Percentiles rank a stretch among this genome's conserved stretches.
Evolutionary conservation across 2,888 invertebrate genomes (phyloP).

Genomic region (Metacarcinus magister): DNA sequence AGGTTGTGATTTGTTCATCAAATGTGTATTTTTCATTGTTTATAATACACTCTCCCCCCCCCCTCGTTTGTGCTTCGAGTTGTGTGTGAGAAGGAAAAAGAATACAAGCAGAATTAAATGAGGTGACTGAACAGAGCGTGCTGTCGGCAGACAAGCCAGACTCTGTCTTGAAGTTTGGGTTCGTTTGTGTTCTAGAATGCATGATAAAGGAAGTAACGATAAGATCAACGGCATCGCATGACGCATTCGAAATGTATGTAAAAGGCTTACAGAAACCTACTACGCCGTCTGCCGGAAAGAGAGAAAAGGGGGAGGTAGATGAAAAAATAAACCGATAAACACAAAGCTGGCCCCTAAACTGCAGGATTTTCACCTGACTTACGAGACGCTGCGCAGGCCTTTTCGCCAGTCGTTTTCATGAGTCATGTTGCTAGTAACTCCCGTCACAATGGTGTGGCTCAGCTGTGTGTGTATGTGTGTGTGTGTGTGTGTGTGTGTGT

Average conservation of each 20-base stretch:
- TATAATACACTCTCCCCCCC: not conserved
- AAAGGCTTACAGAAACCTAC: not conserved
- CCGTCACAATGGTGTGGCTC: constrained; percentile 16
- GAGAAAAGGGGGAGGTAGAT: not conserved
- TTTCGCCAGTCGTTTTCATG: constrained; percentile 39
- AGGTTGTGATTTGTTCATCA: not conserved
- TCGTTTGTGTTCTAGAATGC: not conserved
- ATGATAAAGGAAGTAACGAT: not conserved
- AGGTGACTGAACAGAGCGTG: not conserved
- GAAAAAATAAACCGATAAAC: constrained; percentile 17
- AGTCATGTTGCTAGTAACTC: constrained; percentile 11
- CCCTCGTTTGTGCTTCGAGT: not conserved
- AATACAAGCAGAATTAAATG: not conserved
- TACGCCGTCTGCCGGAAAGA: not conserved
- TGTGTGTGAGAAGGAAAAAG: not conserved
- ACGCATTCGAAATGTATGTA: not conserved
- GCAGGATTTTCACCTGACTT: constrained; percentile 19
- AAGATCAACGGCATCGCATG: not conserved
- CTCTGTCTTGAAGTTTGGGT: not conserved
- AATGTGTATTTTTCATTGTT: not conserved
- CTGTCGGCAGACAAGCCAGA: not conserved
- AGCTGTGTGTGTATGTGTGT: not conserved
- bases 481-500: constrained; percentile 33
- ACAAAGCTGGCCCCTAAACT: constrained; percentile 21
- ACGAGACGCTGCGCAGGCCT: constrained; percentile 27